A percentile compares a stretch with the other conserved stretches of the same genome.
Evolutionary conservation across 1,140 invertebrate genomes (phyloP).

Genomic region (Neodiprion fabricii): DNA sequence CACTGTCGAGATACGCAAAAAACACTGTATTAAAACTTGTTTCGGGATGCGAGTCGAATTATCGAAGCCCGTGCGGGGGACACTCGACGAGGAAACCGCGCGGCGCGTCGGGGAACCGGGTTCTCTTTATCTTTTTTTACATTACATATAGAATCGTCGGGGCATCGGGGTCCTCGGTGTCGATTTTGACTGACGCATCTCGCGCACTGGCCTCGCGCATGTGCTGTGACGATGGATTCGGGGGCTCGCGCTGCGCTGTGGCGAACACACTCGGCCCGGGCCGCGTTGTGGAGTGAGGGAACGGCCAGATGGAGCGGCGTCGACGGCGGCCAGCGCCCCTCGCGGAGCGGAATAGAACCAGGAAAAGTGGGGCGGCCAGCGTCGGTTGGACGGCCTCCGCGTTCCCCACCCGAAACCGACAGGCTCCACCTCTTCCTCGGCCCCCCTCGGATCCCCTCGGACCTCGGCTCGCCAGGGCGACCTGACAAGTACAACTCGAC

Average conservation of each 20-base stretch:
- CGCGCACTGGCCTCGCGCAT: constrained; percentile 11
- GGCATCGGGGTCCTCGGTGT: background rate
- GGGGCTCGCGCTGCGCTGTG: constrained; percentile 20
- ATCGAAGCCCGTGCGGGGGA: too few species aligned
- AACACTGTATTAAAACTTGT: too few species aligned
- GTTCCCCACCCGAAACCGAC: constrained; percentile 24
- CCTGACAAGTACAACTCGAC: constrained; percentile 28
- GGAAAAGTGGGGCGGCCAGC: constrained; percentile 42
- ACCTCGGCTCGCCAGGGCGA: background rate
- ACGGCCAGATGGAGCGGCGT: constrained; percentile 37
- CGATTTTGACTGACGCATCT: background rate
- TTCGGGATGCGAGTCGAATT: too few species aligned
- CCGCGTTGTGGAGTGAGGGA: constrained; percentile 55
- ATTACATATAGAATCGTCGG: background rate
- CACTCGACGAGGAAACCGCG: too few species aligned
- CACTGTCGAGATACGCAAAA: too few species aligned
- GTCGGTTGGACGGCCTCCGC: constrained; percentile 36
- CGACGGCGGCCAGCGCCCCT: constrained; percentile 29
- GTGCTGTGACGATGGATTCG: constrained; percentile 25
- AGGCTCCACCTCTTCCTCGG: background rate
- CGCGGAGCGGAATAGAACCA: background rate
- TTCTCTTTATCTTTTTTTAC: too few species aligned
- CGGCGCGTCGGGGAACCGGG: too few species aligned
- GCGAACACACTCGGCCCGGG: constrained; percentile 41
- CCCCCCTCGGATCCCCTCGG: background rate